These are phyloP conservation scores for Thalassophryne amazonica DNA, from an alignment of 2,797 vertebrate species.

Conservation along the genomic window DNA sequence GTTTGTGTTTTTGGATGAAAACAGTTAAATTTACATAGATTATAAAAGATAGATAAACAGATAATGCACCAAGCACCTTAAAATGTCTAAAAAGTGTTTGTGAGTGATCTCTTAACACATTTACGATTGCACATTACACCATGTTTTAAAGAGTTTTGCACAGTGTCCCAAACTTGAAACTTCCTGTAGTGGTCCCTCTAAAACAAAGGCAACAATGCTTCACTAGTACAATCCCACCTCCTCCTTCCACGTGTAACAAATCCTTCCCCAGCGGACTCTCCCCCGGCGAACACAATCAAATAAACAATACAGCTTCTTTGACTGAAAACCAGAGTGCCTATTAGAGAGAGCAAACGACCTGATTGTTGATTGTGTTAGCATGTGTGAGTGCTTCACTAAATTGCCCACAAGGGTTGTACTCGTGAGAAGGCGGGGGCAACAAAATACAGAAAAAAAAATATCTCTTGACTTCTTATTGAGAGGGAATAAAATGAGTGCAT, in stretches of 20 bases:
- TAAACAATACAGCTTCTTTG: conserved; percentile 69
- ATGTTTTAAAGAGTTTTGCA: conserved; percentile 36
- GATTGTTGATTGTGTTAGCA: conserved; percentile 76
- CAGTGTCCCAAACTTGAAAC: conserved; percentile 38
- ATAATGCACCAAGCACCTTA: conserved; percentile 19
- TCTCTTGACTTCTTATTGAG: conserved; percentile 72
- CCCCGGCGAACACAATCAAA: conserved; percentile 70
- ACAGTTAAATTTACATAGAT: too few species aligned
- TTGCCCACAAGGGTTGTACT: conserved; percentile 73
- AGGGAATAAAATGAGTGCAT: conserved; percentile 58
- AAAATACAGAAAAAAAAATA: conserved; percentile 39
- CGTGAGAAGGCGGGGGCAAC: conserved; percentile 29
- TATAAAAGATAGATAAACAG: too few species aligned
- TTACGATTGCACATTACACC: too few species aligned
- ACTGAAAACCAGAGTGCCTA: conserved; percentile 66
- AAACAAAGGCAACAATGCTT: conserved; percentile 55
- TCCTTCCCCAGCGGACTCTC: conserved; percentile 60
- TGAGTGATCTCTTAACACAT: too few species aligned
- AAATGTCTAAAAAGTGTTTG: too few species aligned
- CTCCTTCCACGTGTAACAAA: conserved; percentile 63
- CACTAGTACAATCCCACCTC: conserved; percentile 43
- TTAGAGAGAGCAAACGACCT: conserved; percentile 71
- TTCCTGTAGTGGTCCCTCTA: conserved; percentile 52
- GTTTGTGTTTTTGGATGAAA: too few species aligned
- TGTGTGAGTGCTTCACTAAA: conserved; percentile 71